phyloP scores from a whole-genome alignment of 2,888 invertebrate genomes.

The Tenthredo amoena region DNA sequence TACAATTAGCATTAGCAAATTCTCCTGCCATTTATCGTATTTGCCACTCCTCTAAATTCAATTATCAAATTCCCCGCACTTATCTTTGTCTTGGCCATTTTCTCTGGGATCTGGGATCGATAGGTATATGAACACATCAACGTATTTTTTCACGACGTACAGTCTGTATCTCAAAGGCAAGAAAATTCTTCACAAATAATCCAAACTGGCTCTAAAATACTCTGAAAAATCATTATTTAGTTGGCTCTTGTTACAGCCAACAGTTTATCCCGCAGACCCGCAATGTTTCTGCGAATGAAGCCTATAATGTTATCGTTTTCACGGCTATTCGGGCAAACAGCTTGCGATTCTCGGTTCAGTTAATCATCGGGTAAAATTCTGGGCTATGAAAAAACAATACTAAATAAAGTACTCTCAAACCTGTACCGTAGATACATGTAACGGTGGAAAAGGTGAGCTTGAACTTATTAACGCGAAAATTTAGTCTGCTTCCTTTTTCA shows the following conservation, averaged over 20 bases:
- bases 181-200: background rate
- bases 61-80: background rate
- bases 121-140: background rate
- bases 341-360: constrained; percentile 27
- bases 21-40: background rate
- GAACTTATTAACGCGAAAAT: background rate
- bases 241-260: background rate
- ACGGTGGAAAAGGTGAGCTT: background rate
- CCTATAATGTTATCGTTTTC: constrained; percentile 39
- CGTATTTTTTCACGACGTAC: background rate
- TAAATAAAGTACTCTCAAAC: background rate
- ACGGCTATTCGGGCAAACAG: constrained; percentile 19
- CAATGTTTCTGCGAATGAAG: constrained; percentile 40
- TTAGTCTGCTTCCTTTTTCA: background rate
- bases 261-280: constrained; percentile 26
- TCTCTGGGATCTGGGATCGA: background rate
- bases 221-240: background rate
- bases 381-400: background rate
- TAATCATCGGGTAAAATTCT: background rate
- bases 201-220: background rate
- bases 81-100: background rate
- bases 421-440: background rate
- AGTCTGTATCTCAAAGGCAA: background rate
- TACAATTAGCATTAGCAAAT: background rate
- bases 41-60: background rate